Evolutionary conservation across 2,797 vertebrate species (phyloP).

Genomic region (Anabacerthia variegaticeps): DNA sequence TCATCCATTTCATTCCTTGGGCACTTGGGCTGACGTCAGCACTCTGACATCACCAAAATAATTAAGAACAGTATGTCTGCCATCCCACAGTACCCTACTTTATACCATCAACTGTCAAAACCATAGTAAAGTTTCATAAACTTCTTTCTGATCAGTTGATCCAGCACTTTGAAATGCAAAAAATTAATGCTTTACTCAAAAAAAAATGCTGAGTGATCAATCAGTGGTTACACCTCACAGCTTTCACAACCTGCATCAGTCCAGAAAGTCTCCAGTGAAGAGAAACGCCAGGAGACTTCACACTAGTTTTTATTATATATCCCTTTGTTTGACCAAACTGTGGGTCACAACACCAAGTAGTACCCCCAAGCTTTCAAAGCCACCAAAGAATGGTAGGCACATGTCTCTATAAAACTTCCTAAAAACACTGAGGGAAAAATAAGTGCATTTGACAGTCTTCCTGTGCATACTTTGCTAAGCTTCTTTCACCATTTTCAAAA

Average conservation of each 20-base stretch:
- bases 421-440: neutral
- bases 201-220: fast-evolving
- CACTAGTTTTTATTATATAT: neutral
- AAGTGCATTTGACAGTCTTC: neutral
- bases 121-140: neutral
- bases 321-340: neutral
- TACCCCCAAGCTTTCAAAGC: neutral
- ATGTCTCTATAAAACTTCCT: neutral
- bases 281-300: neutral
- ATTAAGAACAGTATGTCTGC: neutral
- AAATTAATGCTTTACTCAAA: neutral
- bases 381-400: neutral
- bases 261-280: neutral
- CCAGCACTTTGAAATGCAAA: neutral
- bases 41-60: neutral
- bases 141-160: neutral
- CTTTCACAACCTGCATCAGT: neutral
- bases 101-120: neutral
- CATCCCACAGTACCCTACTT: neutral
- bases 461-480: neutral
- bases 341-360: neutral
- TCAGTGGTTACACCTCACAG: neutral
- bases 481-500: neutral
- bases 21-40: neutral
- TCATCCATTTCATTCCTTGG: neutral